Conservation (phyloP, 2,888 invertebrate species). For the Argyra leucocephala region DNA sequence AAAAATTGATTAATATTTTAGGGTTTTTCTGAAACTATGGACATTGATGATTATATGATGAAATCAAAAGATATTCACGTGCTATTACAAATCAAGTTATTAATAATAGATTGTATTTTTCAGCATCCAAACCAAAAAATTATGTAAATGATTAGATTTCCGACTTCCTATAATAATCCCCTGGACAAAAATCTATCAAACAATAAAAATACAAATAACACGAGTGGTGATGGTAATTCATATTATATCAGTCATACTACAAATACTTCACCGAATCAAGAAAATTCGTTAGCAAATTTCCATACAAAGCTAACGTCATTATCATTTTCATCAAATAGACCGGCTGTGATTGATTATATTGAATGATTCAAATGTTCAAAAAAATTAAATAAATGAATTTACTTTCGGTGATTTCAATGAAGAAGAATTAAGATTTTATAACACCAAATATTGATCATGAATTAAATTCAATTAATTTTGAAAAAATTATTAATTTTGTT, state of each 20-base stretch:
- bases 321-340: conserved; percentile 40
- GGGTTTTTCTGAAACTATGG: conserved; percentile 22
- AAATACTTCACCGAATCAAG: conserved; percentile 14
- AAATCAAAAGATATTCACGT: conserved; percentile 29
- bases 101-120: conserved; percentile 28
- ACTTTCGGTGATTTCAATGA: conserved; percentile 53
- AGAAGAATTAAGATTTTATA: conserved; percentile 38
- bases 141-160: conserved; percentile 35
- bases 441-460: conserved; percentile 32
- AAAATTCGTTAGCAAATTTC: neutral
- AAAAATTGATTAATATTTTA: conserved; percentile 19
- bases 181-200: neutral
- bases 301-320: conserved; percentile 5
- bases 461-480: conserved; percentile 47
- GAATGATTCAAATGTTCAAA: conserved; percentile 42
- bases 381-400: conserved; percentile 51
- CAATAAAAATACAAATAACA: conserved; percentile 4
- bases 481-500: conserved; percentile 55
- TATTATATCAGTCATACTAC: conserved; percentile 6
- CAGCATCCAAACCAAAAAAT: conserved; percentile 28
- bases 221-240: conserved; percentile 25
- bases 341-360: conserved; percentile 69
- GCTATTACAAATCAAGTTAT: conserved; percentile 26
- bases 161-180: too few relatives aligned
- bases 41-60: conserved; percentile 29